These are phyloP conservation scores for Caenorhabditis sp. DNA, from an alignment of 2,888 invertebrate species.

Conservation along the genomic window DNA sequence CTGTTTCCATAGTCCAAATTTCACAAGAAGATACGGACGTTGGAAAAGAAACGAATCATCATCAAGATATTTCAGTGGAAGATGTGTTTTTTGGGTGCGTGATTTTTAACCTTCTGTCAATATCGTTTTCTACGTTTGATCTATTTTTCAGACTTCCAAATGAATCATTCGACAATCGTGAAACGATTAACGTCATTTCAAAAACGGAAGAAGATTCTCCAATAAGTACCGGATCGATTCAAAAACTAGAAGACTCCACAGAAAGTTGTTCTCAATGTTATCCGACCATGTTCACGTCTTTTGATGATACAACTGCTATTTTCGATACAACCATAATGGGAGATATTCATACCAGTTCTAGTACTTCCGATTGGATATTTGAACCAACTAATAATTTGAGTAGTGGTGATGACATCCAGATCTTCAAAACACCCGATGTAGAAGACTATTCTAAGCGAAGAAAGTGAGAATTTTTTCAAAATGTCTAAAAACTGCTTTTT, in stretches of 20 bases:
- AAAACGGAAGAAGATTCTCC: neutral
- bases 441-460: neutral
- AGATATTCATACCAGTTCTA: neutral
- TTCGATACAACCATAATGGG: neutral
- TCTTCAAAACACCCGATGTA: neutral
- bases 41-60: too few relatives aligned
- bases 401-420: neutral
- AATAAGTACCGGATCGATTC: too few relatives aligned
- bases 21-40: neutral
- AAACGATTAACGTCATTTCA: neutral
- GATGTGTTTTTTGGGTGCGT: too few relatives aligned
- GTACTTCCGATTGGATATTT: neutral
- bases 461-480: too few relatives aligned
- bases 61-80: too few relatives aligned
- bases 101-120: too few relatives aligned
- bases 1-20: neutral
- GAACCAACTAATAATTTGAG: neutral
- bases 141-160: too few relatives aligned
- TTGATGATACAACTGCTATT: neutral
- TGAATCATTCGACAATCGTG: too few relatives aligned
- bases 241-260: neutral
- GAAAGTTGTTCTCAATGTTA: neutral
- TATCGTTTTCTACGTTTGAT: too few relatives aligned
- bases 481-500: too few relatives aligned
- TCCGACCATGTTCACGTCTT: neutral